Conservation (phyloP, 2,888 invertebrate genomes). For the Sepioteuthis lessoniana region DNA sequence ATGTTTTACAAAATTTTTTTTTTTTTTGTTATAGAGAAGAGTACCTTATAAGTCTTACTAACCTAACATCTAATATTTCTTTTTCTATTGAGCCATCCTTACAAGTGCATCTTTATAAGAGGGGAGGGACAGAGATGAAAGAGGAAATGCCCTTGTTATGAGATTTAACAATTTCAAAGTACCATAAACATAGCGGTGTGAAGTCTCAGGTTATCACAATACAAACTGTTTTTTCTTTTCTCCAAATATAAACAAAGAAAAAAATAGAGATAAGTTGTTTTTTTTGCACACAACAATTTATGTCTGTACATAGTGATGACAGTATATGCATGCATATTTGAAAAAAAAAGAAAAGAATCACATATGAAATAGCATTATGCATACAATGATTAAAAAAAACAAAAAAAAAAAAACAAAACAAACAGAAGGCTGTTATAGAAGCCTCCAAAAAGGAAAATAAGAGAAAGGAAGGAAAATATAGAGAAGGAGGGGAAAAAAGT, state of each 20-base stretch:
- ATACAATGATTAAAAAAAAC: background rate
- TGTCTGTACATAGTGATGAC: background rate
- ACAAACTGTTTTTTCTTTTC: background rate
- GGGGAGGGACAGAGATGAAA: background rate
- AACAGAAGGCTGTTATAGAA: background rate
- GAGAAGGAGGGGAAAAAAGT: background rate
- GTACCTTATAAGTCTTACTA: background rate
- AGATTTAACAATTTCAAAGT: background rate
- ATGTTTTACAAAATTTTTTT: background rate
- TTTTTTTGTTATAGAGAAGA: background rate
- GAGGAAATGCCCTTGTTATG: slow-evolving; percentile 33
- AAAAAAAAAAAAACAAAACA: background rate
- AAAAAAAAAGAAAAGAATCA: too few relatives aligned
- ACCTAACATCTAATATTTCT: background rate
- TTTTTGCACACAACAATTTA: background rate
- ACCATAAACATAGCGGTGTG: background rate
- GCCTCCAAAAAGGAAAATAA: background rate
- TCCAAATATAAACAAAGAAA: background rate
- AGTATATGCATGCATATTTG: background rate
- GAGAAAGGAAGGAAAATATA: too few relatives aligned
- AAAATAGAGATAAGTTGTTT: background rate
- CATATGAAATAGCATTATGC: slow-evolving; percentile 33
- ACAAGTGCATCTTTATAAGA: background rate
- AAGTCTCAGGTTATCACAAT: background rate
- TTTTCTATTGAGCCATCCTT: background rate